Conservation (phyloP, 2,888 invertebrate genomes). For the Pristionchus mayeri region DNA sequence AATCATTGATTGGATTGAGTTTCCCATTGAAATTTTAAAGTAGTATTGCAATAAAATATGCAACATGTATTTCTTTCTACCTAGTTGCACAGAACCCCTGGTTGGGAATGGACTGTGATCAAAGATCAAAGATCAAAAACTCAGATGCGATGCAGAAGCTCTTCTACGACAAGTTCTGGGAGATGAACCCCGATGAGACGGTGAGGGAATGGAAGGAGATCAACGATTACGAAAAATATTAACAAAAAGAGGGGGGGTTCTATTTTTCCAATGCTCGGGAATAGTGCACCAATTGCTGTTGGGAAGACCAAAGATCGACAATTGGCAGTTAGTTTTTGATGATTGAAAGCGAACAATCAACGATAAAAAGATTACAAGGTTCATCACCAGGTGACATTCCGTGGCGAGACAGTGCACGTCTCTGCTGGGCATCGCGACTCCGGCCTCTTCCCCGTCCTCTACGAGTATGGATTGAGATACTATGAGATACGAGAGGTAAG, state of each 20-base stretch:
- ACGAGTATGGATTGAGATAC: not conserved
- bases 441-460: constrained; percentile 10
- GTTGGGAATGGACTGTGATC: not conserved
- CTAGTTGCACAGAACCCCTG: no score
- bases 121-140: not conserved
- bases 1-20: constrained; percentile 13
- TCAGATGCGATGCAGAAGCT: constrained; percentile 25
- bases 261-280: no score
- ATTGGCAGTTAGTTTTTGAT: not conserved
- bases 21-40: no score
- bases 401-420: constrained; percentile 19
- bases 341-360: no score
- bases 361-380: no score
- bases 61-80: no score
- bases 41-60: no score
- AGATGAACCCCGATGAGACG: constrained; percentile 5
- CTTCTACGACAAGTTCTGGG: constrained; percentile 34
- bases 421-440: not conserved
- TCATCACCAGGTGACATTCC: constrained; percentile 9
- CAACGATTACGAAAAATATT: no score
- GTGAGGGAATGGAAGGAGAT: no score
- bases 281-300: no score
- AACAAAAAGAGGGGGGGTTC: no score
- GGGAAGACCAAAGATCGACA: not conserved
- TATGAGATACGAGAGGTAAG: not conserved